A percentile compares a stretch with the other conserved stretches of the same genome.
These are phyloP conservation scores for Cordilura impudica DNA, from an alignment of 2,888 invertebrate genomes.

Conservation along the genomic window DNA sequence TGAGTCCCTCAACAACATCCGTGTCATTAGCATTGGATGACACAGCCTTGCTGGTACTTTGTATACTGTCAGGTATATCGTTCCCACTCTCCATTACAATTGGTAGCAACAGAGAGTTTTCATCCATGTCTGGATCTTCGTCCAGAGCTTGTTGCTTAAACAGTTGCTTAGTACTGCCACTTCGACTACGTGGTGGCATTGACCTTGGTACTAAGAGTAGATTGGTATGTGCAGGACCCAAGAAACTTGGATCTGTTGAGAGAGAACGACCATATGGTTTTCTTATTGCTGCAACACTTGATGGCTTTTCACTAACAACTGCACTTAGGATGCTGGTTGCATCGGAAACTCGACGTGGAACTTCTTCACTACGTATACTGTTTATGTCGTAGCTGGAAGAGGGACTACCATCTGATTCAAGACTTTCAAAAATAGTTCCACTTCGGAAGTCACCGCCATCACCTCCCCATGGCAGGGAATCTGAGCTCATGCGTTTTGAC, in stretches of 20 bases:
- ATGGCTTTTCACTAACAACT: conserved; percentile 64
- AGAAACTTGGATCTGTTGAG: conserved; percentile 74
- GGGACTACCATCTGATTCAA: conserved; percentile 74
- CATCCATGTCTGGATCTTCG: conserved; percentile 79
- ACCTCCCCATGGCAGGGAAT: conserved; percentile 76
- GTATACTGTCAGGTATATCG: conserved; percentile 35
- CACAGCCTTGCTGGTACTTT: conserved; percentile 19
- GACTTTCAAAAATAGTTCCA: conserved; percentile 77
- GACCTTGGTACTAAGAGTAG: conserved; percentile 75
- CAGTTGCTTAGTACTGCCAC: conserved; percentile 80
- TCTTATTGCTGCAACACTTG: conserved; percentile 57
- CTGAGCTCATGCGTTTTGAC: conserved; percentile 78
- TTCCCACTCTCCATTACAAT: conserved; percentile 59
- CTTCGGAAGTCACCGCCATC: conserved; percentile 73
- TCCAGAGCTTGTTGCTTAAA: conserved; percentile 81
- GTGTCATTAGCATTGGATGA: conserved; percentile 22
- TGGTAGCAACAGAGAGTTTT: conserved; percentile 79
- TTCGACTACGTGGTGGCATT: conserved; percentile 77
- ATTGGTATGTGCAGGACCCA: conserved; percentile 68
- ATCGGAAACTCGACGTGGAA: conserved; percentile 62
- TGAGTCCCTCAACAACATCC: conserved; percentile 65
- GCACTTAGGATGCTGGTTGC: conserved; percentile 63
- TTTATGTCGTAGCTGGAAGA: conserved; percentile 71
- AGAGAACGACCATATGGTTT: conserved; percentile 74
- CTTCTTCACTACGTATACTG: conserved; percentile 74